phyloP scores from a whole-genome alignment of 2,797 vertebrate species.

The Craterocephalus amniculus region DNA sequence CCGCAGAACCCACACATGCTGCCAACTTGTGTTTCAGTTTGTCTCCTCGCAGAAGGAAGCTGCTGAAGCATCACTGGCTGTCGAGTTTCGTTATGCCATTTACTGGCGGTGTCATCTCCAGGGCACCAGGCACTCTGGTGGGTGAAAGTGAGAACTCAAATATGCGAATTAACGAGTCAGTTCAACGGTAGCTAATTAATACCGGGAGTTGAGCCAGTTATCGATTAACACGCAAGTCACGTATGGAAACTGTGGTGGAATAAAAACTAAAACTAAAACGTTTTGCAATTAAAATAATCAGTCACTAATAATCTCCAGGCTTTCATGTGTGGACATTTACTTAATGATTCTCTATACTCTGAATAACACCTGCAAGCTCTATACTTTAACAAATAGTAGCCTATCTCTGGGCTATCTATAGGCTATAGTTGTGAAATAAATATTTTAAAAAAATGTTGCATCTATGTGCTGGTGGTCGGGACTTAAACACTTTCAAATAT shows the following conservation, averaged over 20 bases:
- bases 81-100: slow-evolving; percentile 53
- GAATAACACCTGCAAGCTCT: too few species aligned
- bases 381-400: too few species aligned
- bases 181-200: slow-evolving; percentile 48
- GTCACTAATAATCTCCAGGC: too few species aligned
- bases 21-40: slow-evolving; percentile 79
- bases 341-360: too few species aligned
- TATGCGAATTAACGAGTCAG: slow-evolving; percentile 36
- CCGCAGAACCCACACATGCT: slow-evolving; percentile 78
- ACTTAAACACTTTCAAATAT: slow-evolving; percentile 10
- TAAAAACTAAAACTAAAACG: too few species aligned
- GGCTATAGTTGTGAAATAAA: too few species aligned
- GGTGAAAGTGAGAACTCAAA: slow-evolving; percentile 55
- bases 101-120: slow-evolving; percentile 61
- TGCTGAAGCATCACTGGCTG: slow-evolving; percentile 41
- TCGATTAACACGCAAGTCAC: background rate
- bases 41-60: slow-evolving; percentile 61
- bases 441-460: too few species aligned
- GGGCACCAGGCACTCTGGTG: slow-evolving; percentile 55
- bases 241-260: background rate
- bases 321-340: too few species aligned
- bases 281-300: too few species aligned
- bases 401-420: too few species aligned
- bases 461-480: background rate
- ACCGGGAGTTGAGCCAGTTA: background rate